Evolutionary conservation across 1,140 invertebrate species (phyloP).

Genomic region (Zaprionus inermis): DNA sequence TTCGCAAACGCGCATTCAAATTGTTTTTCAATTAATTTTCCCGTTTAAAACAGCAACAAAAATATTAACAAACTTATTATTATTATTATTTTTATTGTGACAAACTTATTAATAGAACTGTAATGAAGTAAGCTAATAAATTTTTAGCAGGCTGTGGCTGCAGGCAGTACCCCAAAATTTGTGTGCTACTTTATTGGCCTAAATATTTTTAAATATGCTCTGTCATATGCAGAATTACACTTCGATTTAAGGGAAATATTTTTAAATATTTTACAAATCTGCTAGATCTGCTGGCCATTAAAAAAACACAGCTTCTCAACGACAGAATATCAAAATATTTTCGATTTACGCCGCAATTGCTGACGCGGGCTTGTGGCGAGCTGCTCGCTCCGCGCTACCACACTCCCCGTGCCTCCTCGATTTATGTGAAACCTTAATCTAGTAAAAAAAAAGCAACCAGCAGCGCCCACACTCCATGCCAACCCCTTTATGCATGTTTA

Average conservation of each 20-base stretch:
- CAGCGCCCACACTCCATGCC: background rate
- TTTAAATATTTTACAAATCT: background rate
- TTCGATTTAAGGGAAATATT: background rate
- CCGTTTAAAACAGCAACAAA: background rate
- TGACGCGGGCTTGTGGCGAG: conserved; percentile 25
- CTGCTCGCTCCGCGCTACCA: too few relatives aligned
- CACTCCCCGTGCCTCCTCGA: background rate
- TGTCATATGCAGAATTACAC: background rate
- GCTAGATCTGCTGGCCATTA: background rate
- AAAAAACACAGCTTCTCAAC: background rate
- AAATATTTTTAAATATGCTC: background rate
- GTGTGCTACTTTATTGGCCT: background rate
- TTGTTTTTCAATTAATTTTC: conserved; percentile 50
- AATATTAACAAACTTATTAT: background rate
- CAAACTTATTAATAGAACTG: background rate
- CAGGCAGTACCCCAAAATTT: background rate
- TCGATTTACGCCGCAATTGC: conserved; percentile 9
- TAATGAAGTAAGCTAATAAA: background rate
- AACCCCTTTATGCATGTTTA: conserved; percentile 22
- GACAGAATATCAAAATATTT: conserved; percentile 9
- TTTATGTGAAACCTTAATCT: background rate
- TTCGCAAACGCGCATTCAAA: conserved; percentile 4
- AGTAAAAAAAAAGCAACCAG: background rate
- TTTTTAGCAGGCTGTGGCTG: background rate
- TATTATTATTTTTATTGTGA: background rate